Percentiles rank a stretch among this genome's conserved stretches.
phyloP scores from a whole-genome alignment of 1,140 invertebrate species.

The Lasaia peninsularis region DNA sequence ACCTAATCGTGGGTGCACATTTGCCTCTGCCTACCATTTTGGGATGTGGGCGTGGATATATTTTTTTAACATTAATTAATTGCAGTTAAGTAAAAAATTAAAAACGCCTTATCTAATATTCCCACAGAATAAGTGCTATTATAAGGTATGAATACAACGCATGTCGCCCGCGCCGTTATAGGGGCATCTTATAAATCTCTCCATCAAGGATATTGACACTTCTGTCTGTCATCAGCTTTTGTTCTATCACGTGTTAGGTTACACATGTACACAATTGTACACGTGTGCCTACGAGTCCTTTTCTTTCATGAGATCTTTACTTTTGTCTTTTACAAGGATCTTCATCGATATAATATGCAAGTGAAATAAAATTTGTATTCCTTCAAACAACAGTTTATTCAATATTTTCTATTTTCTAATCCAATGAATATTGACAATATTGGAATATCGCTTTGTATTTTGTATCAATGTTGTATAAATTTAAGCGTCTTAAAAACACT shows the following conservation, averaged over 20 bases:
- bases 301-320: slow-evolving; percentile 26
- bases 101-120: slow-evolving; percentile 34
- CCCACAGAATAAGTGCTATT: slow-evolving; percentile 62
- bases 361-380: slow-evolving; percentile 16
- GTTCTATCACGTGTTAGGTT: slow-evolving; percentile 66
- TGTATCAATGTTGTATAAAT: no score
- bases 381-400: slow-evolving; percentile 26
- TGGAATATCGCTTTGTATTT: no score
- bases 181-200: slow-evolving; percentile 63
- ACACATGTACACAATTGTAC: slow-evolving; percentile 48
- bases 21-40: no score
- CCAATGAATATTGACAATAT: not conserved
- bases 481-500: no score
- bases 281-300: slow-evolving; percentile 51
- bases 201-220: slow-evolving; percentile 71
- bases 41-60: no score
- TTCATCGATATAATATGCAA: not conserved
- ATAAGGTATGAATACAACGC: slow-evolving; percentile 56
- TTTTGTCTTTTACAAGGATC: slow-evolving; percentile 16
- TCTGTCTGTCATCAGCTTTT: slow-evolving; percentile 58
- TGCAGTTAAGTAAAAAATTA: not conserved
- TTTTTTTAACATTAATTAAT: no score
- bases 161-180: slow-evolving; percentile 46
- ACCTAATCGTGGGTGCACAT: no score
- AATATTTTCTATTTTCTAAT: not conserved